phyloP scores from a whole-genome alignment of 92 coral and sea anemone species.

The Parazoanthus swiftii region DNA sequence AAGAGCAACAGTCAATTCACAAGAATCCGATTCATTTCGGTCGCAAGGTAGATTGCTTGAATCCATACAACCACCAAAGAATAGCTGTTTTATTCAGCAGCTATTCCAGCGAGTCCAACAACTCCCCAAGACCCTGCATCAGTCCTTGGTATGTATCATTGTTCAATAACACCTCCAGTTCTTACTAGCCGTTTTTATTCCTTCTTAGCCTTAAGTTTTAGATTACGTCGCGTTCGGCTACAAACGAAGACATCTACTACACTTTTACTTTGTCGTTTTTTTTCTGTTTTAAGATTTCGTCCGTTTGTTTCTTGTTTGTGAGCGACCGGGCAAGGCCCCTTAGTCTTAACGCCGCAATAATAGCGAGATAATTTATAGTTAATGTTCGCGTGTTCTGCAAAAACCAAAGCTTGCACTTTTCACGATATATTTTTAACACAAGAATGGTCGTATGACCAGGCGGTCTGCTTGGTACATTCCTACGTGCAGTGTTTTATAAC shows the following conservation, averaged over 20 bases:
- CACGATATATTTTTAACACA: too few relatives aligned
- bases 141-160: constrained; percentile 82
- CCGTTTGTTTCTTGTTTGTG: too few relatives aligned
- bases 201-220: not conserved
- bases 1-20: not conserved
- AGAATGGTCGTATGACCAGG: too few relatives aligned
- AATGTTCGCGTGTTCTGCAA: too few relatives aligned
- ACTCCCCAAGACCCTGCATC: constrained; percentile 92
- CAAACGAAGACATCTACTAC: not conserved
- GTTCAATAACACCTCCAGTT: not conserved
- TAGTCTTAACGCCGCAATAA: too few relatives aligned
- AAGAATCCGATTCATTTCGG: constrained; percentile 63
- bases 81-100: constrained; percentile 93
- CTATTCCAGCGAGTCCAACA: constrained; percentile 86
- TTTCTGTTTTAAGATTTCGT: too few relatives aligned
- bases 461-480: too few relatives aligned
- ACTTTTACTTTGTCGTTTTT: not conserved
- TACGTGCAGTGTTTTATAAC: too few relatives aligned
- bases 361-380: too few relatives aligned
- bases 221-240: not conserved
- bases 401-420: too few relatives aligned
- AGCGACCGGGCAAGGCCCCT: too few relatives aligned
- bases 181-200: not conserved
- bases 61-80: constrained; percentile 87
- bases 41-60: constrained; percentile 82